Base-by-base conservation (phyloP, 2,888 invertebrate species). In the Serrognathus titanus region DNA sequence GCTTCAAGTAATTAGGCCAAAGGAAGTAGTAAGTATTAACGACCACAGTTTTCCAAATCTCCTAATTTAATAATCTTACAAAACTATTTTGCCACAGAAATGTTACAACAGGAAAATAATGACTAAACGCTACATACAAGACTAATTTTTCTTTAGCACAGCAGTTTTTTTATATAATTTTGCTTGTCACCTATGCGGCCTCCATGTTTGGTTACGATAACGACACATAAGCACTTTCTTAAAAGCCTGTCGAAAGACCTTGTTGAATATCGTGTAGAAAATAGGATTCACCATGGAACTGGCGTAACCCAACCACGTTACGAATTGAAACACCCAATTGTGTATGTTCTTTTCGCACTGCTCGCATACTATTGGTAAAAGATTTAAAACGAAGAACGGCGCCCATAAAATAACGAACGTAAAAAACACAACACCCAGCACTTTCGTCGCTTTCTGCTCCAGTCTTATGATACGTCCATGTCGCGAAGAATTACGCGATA, bases 401-500 rank as follows among this genome's bases (percentile, higher is more conserved):
- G 94, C 91, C 95, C 96, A 96, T 38, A 95, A 83, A 46, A 95
- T 87, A 31, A 95, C 94, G 74, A 96, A 96, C 0, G 94, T 94
- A 77, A 94, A 94, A 79, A 96, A 96, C 1, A 96, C 94, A 1
- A 96, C 92, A 2, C 95, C 95, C 13, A 96, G 79, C 3, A 96
- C 97, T 79, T 97, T 95, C 9, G 97, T 96, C 0, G 97, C 97
- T 76, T 97, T 97, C 74, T 97, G 96, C 75, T 97, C 96, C 51
- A 94, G 83, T 3, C 92, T 83, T 52, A 96, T 85, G 69, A 90
- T 92, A 57, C 92, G 81, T 0, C 92, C 92, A 70, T 92, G 92
- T 0, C 92, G 83, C 0, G 90, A 90, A 0, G 90, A 90, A 69
- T 90, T 90, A 53, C 90, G 80, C 5, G 90, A 91, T 50, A 91